Evolutionary conservation across 1,140 invertebrate genomes (phyloP).

Genomic region (Drosophila cardini): DNA sequence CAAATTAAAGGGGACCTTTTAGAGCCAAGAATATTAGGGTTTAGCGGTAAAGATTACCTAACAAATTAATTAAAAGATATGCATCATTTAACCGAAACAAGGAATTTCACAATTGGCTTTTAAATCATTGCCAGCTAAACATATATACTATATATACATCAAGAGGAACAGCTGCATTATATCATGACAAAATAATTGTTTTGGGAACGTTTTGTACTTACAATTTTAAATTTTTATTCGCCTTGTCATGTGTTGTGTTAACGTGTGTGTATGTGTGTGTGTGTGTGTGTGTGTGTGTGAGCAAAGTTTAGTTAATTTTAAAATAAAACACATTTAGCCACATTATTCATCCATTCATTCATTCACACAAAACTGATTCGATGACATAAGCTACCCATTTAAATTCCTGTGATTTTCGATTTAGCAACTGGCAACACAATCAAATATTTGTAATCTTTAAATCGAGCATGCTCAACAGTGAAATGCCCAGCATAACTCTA

Average conservation of each 20-base stretch:
- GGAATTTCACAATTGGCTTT: conserved; percentile 36
- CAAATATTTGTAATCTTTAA: background rate
- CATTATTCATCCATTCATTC: conserved; percentile 41
- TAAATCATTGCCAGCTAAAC: conserved; percentile 44
- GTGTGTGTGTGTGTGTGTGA: conserved; percentile 5
- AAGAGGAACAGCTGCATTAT: conserved; percentile 54
- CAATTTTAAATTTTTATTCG: conserved; percentile 19
- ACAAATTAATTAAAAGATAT: conserved; percentile 38
- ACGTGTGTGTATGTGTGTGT: background rate
- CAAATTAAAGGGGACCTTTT: conserved; percentile 3
- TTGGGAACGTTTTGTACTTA: conserved; percentile 13
- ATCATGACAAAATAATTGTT: conserved; percentile 42
- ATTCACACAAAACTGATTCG: conserved; percentile 24
- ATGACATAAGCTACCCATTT: conserved; percentile 72
- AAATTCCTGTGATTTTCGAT: conserved; percentile 51
- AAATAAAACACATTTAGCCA: conserved; percentile 53
- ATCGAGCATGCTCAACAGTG: background rate
- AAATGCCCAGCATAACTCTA: conserved; percentile 2
- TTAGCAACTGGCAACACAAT: conserved; percentile 8
- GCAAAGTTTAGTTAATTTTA: conserved; percentile 59
- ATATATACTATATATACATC: conserved; percentile 3
- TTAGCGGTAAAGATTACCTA: background rate
- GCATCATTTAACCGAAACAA: conserved; percentile 41
- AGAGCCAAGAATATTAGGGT: background rate
- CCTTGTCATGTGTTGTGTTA: conserved; percentile 15